phyloP scores from a whole-genome alignment of 2,113 vertebrate genomes.

The Rhinopithecus roxellana region DNA sequence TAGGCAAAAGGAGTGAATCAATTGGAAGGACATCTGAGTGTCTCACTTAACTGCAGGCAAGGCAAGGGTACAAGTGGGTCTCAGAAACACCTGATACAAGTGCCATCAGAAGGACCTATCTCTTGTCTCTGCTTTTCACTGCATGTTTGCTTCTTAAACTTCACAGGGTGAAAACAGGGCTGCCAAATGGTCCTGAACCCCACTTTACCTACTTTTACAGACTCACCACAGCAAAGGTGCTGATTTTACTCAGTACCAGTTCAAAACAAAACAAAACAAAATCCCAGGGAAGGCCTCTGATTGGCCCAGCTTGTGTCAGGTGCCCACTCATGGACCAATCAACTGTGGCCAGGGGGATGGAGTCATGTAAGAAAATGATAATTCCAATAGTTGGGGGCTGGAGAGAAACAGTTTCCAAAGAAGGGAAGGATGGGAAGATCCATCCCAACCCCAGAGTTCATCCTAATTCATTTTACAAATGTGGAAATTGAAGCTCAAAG shows the following conservation, averaged over 20 bases:
- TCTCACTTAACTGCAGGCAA: not conserved
- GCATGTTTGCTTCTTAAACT: not conserved
- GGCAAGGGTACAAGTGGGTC: not conserved
- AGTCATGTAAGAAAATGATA: not conserved
- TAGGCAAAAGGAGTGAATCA: not conserved
- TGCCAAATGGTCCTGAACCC: not conserved
- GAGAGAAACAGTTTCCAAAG: constrained; percentile 8
- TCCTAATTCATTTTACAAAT: constrained; percentile 28
- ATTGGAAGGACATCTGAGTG: not conserved
- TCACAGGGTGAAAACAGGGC: not conserved
- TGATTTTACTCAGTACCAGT: not conserved
- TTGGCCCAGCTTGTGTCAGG: not conserved
- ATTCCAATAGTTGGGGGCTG: not conserved
- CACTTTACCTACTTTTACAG: not conserved
- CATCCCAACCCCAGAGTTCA: not conserved
- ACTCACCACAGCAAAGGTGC: not conserved
- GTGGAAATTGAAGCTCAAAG: constrained; percentile 26
- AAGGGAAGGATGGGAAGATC: not conserved
- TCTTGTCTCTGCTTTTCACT: not conserved
- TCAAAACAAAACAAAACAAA: not conserved
- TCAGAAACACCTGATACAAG: constrained; percentile 1
- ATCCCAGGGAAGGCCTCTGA: constrained; percentile 19
- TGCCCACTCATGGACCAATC: not conserved
- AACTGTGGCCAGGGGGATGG: not conserved
- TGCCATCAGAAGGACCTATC: not conserved